These are phyloP conservation scores for Strigamia crassipes DNA, from an alignment of 2,888 invertebrate species.

Conservation along the genomic window DNA sequence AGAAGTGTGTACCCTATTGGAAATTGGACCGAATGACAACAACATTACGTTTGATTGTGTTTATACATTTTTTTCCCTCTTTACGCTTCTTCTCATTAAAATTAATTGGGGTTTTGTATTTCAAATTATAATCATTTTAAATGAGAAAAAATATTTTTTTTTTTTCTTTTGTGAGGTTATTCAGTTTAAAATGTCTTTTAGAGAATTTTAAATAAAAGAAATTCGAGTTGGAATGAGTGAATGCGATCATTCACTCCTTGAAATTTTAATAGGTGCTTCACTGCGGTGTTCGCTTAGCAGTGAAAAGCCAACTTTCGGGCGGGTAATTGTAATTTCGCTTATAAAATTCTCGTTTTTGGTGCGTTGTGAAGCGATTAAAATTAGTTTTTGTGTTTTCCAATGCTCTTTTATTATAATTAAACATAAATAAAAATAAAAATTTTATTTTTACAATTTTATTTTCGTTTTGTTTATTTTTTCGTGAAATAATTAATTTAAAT, in stretches of 20 bases:
- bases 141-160: neutral
- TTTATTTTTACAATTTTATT: no score
- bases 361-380: no score
- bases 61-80: neutral
- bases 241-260: neutral
- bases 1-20: neutral
- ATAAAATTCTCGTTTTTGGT: no score
- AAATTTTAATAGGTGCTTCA: neutral
- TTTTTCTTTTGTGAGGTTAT: neutral
- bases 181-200: neutral
- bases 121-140: no score
- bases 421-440: no score
- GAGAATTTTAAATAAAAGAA: neutral
- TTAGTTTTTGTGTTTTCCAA: no score
- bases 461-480: no score
- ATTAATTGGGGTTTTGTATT: no score
- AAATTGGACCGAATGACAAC: neutral
- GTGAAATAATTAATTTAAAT: no score
- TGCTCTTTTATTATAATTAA: no score
- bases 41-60: neutral
- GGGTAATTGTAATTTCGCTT: neutral
- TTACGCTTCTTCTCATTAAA: no score
- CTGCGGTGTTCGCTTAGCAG: neutral
- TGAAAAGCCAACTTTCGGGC: neutral
- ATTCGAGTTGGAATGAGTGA: neutral